Evolutionary conservation across 2,888 invertebrate genomes (phyloP), one percentile per base, ranked within the genome.

Genomic region (Erynnis tages): DNA sequence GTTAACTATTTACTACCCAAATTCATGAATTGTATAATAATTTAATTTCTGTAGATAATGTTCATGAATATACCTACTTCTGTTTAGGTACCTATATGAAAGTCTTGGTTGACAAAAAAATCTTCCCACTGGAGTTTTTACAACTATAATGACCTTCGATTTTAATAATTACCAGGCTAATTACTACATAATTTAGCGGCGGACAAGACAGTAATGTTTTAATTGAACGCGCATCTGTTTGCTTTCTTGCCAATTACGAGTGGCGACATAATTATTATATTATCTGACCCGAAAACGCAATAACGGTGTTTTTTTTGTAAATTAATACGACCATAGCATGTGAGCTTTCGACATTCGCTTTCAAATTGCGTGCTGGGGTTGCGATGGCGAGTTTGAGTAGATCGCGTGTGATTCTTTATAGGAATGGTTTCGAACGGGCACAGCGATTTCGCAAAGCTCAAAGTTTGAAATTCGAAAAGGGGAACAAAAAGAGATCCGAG

Each of bases 131-230:
- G 75, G 65, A 76, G 72, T 85, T 87, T 85, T 86, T 85, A 72
- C 73, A 57, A 71, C 69, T 63, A 54, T 83, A 84, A 84, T 80
- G 80, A 78, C 77, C 80, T 82, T 81, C 82, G 79, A 84, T 81
- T 78, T 79, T 85, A 87, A 88, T 87, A 79, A 85, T 82, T 77
- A 69, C 67, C 66, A 65, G 55, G 70, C 65, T 85, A 86, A 88
- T 88, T 87, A 86, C 83, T 69, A 79, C 74, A 81, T 82, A 86
- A 84, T 85, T 87, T 81, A 75, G 74, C 72, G 76, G 76, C 75
- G 69, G 61, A 65, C 58, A 63, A 82, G n/a, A n/a, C n/a, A n/a
- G 81, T 87, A 86, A 88, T 87, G 86, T 86, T 87, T 84, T 88
- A 88, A 88, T 87, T 85, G 86, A 81, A 61, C 64, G 74, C 72